These are phyloP conservation scores for Venturia canescens DNA, from an alignment of 1,140 invertebrate genomes.

Conservation along the genomic window DNA sequence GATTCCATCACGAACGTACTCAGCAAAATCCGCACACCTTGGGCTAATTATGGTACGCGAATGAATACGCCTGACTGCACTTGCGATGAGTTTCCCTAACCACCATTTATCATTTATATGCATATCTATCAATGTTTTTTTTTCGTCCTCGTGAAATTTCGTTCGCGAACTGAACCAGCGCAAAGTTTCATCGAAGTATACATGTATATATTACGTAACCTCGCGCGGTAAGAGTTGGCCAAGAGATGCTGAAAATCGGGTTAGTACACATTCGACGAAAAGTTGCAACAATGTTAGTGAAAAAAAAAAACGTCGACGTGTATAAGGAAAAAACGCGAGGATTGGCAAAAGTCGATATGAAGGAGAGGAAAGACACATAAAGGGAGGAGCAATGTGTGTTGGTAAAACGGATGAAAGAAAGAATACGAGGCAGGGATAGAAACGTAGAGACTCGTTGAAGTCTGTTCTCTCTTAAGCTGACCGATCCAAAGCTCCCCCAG, in stretches of 20 bases:
- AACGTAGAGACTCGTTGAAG: background rate
- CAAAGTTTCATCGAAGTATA: background rate
- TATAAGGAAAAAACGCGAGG: constrained; percentile 1
- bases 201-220: background rate
- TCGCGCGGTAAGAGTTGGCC: background rate
- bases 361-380: background rate
- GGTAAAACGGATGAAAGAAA: background rate
- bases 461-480: constrained; percentile 16
- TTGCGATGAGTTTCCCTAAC: constrained; percentile 24
- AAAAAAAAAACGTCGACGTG: background rate
- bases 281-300: constrained; percentile 28
- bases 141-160: background rate
- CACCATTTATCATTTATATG: background rate
- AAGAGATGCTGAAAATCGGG: constrained; percentile 23
- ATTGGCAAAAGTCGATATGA: constrained; percentile 20
- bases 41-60: constrained; percentile 21
- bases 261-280: constrained; percentile 16
- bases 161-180: background rate
- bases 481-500: constrained; percentile 7
- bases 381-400: background rate
- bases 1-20: constrained; percentile 16
- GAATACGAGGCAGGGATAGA: background rate
- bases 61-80: constrained; percentile 19
- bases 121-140: constrained; percentile 10
- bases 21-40: constrained; percentile 20